Conservation (phyloP, 1,140 invertebrate genomes). For the Calliopsis andreniformis region DNA sequence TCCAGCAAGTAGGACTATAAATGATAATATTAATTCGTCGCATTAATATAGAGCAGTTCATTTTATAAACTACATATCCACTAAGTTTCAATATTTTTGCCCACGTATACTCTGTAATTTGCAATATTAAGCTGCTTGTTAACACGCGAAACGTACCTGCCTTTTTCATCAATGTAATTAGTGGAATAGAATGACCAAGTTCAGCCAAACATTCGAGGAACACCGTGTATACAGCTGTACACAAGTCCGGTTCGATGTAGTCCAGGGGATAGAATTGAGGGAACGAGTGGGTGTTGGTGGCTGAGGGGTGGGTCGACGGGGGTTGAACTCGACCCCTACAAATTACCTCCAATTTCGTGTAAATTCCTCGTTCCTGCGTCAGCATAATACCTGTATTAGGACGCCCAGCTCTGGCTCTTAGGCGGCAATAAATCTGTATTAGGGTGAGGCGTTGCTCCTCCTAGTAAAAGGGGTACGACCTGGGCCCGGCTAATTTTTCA, state of each 20-base stretch:
- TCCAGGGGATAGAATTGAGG: slow-evolving; percentile 22
- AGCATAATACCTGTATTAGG: slow-evolving; percentile 76
- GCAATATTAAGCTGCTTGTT: too few species aligned
- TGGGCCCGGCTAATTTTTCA: slow-evolving; percentile 60
- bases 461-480: slow-evolving; percentile 57
- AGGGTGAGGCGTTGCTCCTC: slow-evolving; percentile 60
- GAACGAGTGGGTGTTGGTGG: slow-evolving; percentile 23
- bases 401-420: slow-evolving; percentile 68
- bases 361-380: slow-evolving; percentile 71
- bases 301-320: slow-evolving; percentile 3
- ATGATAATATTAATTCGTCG: too few species aligned
- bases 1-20: too few species aligned
- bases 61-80: too few species aligned
- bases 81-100: too few species aligned
- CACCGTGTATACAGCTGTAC: slow-evolving; percentile 29
- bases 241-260: slow-evolving; percentile 48
- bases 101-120: too few species aligned
- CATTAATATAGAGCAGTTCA: too few species aligned
- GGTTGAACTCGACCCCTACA: slow-evolving; percentile 68
- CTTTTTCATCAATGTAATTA: not conserved
- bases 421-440: slow-evolving; percentile 77
- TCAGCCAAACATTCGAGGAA: not conserved
- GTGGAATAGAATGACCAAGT: not conserved
- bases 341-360: slow-evolving; percentile 77
- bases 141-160: too few species aligned